Conservation (phyloP, 2,113 vertebrate genomes). For the Seriola aureovittata region DNA sequence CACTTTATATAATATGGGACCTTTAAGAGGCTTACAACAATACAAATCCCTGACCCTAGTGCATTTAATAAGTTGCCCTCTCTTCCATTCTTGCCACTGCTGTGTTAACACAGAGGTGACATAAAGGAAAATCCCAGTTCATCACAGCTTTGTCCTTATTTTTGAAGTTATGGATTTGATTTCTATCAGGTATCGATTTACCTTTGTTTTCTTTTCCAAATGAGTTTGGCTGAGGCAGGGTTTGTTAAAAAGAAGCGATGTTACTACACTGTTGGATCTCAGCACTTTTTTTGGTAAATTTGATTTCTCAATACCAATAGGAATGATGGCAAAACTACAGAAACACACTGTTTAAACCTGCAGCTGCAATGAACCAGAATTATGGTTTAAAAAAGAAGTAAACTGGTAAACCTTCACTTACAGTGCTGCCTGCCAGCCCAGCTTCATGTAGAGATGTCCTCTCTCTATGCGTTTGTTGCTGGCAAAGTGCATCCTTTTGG, state of each 20-base stretch:
- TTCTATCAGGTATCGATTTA: no score
- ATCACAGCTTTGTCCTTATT: no score
- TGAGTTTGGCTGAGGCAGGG: no score
- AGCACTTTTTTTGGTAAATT: not conserved
- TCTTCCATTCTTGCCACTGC: no score
- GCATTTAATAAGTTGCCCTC: no score
- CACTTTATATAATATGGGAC: no score
- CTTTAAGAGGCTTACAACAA: no score
- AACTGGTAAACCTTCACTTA: conserved; percentile 78
- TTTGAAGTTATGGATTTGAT: no score
- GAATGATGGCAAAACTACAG: not conserved
- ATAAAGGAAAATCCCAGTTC: no score
- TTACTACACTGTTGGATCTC: not conserved
- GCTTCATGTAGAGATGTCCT: conserved; percentile 91
- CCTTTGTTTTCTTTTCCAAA: no score
- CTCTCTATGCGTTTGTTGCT: conserved; percentile 93
- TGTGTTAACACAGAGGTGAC: no score
- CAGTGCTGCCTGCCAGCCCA: conserved; percentile 91
- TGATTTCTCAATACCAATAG: not conserved
- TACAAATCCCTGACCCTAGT: no score
- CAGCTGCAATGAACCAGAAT: not conserved
- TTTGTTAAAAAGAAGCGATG: not conserved
- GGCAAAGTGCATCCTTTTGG: conserved; percentile 94
- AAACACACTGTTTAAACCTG: not conserved
- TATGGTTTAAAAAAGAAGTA: not conserved